A percentile compares a stretch with the other conserved stretches of the same genome.
These are phyloP conservation scores for Arnoldichthys spilopterus DNA, from an alignment of 2,797 vertebrate genomes.

Conservation along the genomic window DNA sequence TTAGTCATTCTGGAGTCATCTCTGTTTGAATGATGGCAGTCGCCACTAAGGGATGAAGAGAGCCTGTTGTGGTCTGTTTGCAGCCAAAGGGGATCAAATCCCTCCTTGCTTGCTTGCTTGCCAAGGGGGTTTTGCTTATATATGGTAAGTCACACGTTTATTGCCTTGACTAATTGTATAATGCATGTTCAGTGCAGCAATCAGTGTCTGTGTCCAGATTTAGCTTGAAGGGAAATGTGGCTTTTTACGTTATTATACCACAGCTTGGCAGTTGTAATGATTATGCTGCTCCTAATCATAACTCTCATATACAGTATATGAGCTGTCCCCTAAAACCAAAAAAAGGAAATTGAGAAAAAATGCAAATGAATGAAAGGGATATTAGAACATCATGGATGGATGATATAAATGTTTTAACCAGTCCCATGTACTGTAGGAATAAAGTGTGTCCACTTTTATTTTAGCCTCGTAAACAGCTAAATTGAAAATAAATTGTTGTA, in stretches of 20 bases:
- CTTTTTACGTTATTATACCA: slow-evolving; percentile 26
- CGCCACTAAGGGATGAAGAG: slow-evolving; percentile 18
- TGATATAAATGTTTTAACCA: slow-evolving; percentile 13
- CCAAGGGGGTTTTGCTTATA: slow-evolving; percentile 46
- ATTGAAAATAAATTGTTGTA: slow-evolving; percentile 47
- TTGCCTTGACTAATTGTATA: slow-evolving; percentile 52
- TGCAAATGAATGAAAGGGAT: slow-evolving; percentile 49
- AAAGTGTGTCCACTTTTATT: slow-evolving; percentile 42
- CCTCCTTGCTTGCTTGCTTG: slow-evolving; percentile 16
- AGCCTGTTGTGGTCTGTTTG: slow-evolving; percentile 51
- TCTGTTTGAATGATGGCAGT: slow-evolving; percentile 68
- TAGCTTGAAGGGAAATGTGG: slow-evolving; percentile 31
- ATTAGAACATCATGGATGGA: slow-evolving; percentile 42
- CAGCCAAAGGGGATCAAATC: slow-evolving; percentile 44
- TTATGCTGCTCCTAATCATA: slow-evolving; percentile 41
- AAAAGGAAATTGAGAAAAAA: slow-evolving; percentile 27
- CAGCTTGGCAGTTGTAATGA: slow-evolving; percentile 34
- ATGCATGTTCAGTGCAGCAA: slow-evolving; percentile 44
- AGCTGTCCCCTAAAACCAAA: slow-evolving; percentile 4
- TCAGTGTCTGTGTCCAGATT: slow-evolving; percentile 43
- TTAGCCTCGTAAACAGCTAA: slow-evolving; percentile 41
- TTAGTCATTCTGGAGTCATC: slow-evolving; percentile 76
- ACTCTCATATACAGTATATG: slow-evolving; percentile 6
- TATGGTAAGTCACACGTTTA: slow-evolving; percentile 51
- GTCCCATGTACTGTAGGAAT: slow-evolving; percentile 12